Conservation (phyloP, 2,888 invertebrate genomes). For the Leucophora obtusa region DNA sequence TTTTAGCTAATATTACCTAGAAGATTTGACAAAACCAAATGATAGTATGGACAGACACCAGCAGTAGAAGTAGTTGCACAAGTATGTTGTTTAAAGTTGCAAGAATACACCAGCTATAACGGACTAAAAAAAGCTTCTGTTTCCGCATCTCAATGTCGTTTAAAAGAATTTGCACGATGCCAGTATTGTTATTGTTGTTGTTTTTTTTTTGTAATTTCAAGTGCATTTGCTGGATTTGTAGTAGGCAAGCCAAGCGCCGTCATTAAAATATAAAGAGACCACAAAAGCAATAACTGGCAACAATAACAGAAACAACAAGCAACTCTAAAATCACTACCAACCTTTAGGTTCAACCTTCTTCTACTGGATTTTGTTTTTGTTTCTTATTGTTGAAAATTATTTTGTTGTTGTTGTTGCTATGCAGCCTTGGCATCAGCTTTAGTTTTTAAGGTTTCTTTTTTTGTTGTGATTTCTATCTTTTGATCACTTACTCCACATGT, state of each 20-base stretch:
- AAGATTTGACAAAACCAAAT: slow-evolving; percentile 30
- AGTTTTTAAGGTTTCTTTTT: slow-evolving; percentile 30
- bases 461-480: slow-evolving; percentile 72
- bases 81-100: neutral
- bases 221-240: slow-evolving; percentile 68
- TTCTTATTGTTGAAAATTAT: no score
- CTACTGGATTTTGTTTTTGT: slow-evolving; percentile 36
- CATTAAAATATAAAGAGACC: slow-evolving; percentile 57
- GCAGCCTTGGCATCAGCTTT: slow-evolving; percentile 54
- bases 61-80: neutral
- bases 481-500: slow-evolving; percentile 77
- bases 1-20: slow-evolving; percentile 1
- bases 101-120: slow-evolving; percentile 56
- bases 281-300: slow-evolving; percentile 36
- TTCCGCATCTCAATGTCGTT: slow-evolving; percentile 72
- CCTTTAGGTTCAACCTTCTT: slow-evolving; percentile 74
- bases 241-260: slow-evolving; percentile 57
- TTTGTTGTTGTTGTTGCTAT: slow-evolving; percentile 27
- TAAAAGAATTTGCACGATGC: slow-evolving; percentile 65
- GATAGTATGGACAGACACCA: neutral
- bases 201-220: slow-evolving; percentile 74
- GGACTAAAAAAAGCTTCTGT: slow-evolving; percentile 66
- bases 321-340: slow-evolving; percentile 67
- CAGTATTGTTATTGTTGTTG: slow-evolving; percentile 43
- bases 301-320: slow-evolving; percentile 57